Evolutionary conservation across 2,113 vertebrate genomes (phyloP).

Genomic region (Petroica traversi): DNA sequence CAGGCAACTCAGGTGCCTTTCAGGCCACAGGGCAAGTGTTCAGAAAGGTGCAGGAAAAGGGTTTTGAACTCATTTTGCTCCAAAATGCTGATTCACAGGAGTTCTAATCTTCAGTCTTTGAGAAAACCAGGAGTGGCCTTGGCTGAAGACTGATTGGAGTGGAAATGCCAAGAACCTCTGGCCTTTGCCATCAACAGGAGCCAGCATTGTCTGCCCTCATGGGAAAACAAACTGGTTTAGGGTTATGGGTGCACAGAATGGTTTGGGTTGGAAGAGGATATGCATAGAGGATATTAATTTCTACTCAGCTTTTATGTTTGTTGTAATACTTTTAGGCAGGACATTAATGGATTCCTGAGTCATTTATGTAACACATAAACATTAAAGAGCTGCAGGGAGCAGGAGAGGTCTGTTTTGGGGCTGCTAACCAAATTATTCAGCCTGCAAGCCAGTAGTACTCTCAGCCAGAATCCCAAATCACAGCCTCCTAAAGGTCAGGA

Average conservation of each 20-base stretch:
- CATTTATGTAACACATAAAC: not conserved
- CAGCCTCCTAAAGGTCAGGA: not conserved
- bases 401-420: not conserved
- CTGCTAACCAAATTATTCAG: not conserved
- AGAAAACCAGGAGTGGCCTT: not conserved
- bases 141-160: not conserved
- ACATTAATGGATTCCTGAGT: not conserved
- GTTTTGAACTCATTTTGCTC: accelerated
- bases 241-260: not conserved
- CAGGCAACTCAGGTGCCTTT: not conserved
- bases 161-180: not conserved
- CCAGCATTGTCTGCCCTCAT: not conserved
- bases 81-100: not conserved
- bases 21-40: not conserved
- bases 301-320: not conserved
- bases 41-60: not conserved
- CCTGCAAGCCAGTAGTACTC: not conserved
- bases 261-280: not conserved
- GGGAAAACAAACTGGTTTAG: not conserved
- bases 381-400: not conserved
- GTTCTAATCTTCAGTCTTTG: not conserved
- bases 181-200: not conserved
- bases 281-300: not conserved
- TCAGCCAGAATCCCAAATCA: not conserved
- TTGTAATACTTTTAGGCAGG: not conserved